Conservation (phyloP, 2,888 invertebrate species). For the Brenthis daphne region DNA sequence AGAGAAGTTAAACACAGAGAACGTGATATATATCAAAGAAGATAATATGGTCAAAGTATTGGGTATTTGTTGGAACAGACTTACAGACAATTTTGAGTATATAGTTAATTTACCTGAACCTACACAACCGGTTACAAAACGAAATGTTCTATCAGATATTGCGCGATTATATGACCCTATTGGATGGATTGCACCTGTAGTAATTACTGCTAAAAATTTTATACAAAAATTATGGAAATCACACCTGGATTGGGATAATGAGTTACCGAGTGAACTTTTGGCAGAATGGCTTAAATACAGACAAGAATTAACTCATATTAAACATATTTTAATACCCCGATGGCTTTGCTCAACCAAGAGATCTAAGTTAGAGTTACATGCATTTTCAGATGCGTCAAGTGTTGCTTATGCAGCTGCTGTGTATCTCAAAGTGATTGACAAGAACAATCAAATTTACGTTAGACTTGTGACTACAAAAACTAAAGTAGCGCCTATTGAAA, state of each 20-base stretch:
- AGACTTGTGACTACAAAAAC: too few relatives aligned
- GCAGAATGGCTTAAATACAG: conserved; percentile 32
- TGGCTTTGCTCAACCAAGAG: conserved; percentile 28
- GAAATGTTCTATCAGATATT: conserved; percentile 42
- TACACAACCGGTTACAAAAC: conserved; percentile 34
- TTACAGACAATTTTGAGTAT: too few relatives aligned
- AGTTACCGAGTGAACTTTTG: conserved; percentile 23
- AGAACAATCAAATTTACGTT: too few relatives aligned
- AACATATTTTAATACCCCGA: conserved; percentile 33
- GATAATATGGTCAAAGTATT: too few relatives aligned
- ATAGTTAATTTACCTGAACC: too few relatives aligned
- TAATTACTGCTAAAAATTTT: conserved; percentile 37
- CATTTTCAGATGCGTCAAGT: conserved; percentile 40
- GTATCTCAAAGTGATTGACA: too few relatives aligned
- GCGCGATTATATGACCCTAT: conserved; percentile 45
- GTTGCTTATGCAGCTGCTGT: too few relatives aligned
- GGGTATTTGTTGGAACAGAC: too few relatives aligned
- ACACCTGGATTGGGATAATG: conserved; percentile 38
- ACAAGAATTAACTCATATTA: conserved; percentile 23
- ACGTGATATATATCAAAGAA: too few relatives aligned
- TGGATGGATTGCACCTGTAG: conserved; percentile 44
- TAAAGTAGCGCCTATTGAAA: too few relatives aligned
- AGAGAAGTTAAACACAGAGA: too few relatives aligned
- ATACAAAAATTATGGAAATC: conserved; percentile 42
- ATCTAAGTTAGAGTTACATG: conserved; percentile 35